Conservation (phyloP, 2,113 vertebrate genomes). For the Aphelocoma coerulescens region DNA sequence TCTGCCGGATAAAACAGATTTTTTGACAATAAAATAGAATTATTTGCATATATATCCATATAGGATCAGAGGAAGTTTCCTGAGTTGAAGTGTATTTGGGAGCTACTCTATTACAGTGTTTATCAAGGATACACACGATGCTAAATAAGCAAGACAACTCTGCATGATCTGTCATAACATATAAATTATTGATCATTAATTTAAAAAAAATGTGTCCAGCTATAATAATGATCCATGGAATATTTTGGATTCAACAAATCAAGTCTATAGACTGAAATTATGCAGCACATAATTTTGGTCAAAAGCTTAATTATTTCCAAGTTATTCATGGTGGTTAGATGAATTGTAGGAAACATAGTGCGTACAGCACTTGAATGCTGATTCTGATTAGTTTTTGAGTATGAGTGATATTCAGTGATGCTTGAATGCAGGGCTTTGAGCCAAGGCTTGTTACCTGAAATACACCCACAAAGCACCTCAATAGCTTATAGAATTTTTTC, state of each 20-base stretch:
- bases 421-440: background rate
- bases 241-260: background rate
- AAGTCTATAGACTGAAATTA: background rate
- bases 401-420: background rate
- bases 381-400: background rate
- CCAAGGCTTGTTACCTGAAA: background rate
- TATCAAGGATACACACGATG: background rate
- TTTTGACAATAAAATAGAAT: background rate
- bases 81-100: background rate
- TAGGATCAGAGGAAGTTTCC: background rate
- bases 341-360: background rate
- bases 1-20: background rate
- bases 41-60: background rate
- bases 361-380: background rate
- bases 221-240: background rate
- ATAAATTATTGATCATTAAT: background rate
- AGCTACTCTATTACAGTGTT: background rate
- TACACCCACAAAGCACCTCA: background rate
- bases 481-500: background rate
- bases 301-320: slow-evolving; percentile 16
- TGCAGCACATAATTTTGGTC: background rate
- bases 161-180: background rate
- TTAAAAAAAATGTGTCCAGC: background rate
- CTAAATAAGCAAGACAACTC: background rate
- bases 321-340: background rate